phyloP scores from a whole-genome alignment of 2,113 vertebrate species.

The Glaucidium brasilianum region DNA sequence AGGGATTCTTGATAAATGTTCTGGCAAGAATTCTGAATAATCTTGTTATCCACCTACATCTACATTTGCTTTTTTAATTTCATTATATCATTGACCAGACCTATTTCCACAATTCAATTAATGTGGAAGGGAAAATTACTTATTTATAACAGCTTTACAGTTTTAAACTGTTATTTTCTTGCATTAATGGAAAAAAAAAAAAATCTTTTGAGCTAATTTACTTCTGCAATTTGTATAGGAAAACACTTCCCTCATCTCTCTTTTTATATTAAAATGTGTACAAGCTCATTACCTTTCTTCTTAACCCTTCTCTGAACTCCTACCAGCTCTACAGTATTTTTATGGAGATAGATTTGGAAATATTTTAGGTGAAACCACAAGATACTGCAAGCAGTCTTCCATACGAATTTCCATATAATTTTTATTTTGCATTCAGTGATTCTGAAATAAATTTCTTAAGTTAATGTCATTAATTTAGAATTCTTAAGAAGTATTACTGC shows the following conservation, averaged over 20 bases:
- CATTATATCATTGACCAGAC: neutral
- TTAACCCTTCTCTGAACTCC: neutral
- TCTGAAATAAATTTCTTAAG: neutral
- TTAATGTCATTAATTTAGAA: neutral
- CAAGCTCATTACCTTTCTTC: neutral
- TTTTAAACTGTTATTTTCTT: neutral
- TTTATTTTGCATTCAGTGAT: neutral
- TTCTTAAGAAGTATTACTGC: neutral
- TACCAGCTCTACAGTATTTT: neutral
- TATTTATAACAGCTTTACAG: neutral
- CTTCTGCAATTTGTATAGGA: neutral
- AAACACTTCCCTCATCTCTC: neutral
- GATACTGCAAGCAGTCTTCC: neutral
- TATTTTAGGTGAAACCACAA: neutral
- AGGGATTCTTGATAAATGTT: neutral
- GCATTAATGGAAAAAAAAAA: neutral
- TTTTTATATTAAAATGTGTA: neutral
- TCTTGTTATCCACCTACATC: neutral
- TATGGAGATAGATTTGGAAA: neutral
- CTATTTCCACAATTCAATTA: neutral
- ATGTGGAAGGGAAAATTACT: neutral
- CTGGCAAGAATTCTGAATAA: neutral
- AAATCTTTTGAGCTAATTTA: neutral
- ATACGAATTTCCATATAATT: neutral
- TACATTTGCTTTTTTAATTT: neutral